Evolutionary conservation across 2,888 invertebrate genomes (phyloP), one percentile per base, ranked within the genome.

Genomic region (Chrysodeixis includens): DNA sequence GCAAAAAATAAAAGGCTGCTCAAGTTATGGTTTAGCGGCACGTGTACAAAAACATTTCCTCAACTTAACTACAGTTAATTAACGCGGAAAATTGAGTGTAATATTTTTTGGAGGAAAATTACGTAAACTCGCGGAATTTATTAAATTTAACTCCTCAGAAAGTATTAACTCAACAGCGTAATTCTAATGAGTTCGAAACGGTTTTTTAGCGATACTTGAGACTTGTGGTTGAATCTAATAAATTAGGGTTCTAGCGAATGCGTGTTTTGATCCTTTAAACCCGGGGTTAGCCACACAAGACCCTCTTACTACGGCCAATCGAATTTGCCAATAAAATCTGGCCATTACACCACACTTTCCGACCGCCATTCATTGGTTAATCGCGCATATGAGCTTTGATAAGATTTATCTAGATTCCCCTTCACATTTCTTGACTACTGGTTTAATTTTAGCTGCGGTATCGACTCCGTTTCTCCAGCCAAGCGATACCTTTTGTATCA

Each of bases 241-340:
- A 63, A 49, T 57, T 49, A 16, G 44, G 55, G 58, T 60, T 22
- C 54, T 60, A 58, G 35, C 8, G 30, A 51, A 64, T 40, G 51
- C 30, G 44, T 62, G 32, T 67, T 71, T 69, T 77, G 68, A 74
- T 69, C 64, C 68, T 57, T 62, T 66, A 70, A 74, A 59, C 55
- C 55, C 49, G 53, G 62, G 74, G 71, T 74, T 68, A 77, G 35
- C 59, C 68, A 62, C 71, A 71, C 62, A 69, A 68, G 62, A 65
- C 56, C 67, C 64, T 56, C 52, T 65, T 55, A 71, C 69, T 64
- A 68, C 64, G 66, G 59, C 62, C 68, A 75, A 77, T 79, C 62
- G 72, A 79, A 74, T 79, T 74, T 64, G 58, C 69, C 65, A 70
- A 79, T 79, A 74, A 79, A 79, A 79, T 77, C 40, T 68, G 65